Conservation (phyloP, 2,888 invertebrate genomes). For the Kryphioiulus occultus region DNA sequence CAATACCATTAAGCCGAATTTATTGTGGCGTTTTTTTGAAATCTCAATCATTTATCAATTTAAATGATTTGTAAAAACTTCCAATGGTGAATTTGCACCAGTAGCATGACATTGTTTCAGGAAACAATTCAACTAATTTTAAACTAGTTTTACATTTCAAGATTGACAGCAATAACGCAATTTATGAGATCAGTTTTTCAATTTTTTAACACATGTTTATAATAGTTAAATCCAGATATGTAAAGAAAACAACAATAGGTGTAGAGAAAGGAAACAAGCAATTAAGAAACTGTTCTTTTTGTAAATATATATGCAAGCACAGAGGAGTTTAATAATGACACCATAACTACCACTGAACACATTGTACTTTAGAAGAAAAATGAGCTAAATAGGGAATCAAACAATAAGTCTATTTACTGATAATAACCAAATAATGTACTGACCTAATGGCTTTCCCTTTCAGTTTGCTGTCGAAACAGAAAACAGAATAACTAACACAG, state of each 20-base stretch:
- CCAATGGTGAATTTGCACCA: too few species aligned
- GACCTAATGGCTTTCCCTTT: conserved; percentile 77
- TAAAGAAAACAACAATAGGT: not conserved
- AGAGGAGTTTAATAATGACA: not conserved
- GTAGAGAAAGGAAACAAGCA: not conserved
- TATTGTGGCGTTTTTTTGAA: too few species aligned
- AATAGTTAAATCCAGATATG: not conserved
- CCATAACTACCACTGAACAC: conserved; percentile 32
- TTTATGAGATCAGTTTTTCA: not conserved
- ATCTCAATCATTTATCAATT: too few species aligned
- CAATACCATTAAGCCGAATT: too few species aligned
- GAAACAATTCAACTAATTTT: too few species aligned
- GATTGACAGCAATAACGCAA: too few species aligned
- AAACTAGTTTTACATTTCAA: too few species aligned
- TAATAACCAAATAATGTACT: conserved; percentile 54
- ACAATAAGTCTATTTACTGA: conserved; percentile 23
- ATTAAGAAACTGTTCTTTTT: not conserved
- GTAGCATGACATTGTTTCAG: too few species aligned
- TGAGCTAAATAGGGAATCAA: not conserved
- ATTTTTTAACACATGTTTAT: not conserved
- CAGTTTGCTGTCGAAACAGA: conserved; percentile 70
- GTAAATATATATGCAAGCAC: not conserved
- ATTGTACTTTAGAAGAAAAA: conserved; percentile 12
- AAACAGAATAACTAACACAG: conserved; percentile 47
- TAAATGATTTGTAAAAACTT: too few species aligned